Conservation (phyloP, 2,888 invertebrate species). For the Microctonus brassicae region DNA sequence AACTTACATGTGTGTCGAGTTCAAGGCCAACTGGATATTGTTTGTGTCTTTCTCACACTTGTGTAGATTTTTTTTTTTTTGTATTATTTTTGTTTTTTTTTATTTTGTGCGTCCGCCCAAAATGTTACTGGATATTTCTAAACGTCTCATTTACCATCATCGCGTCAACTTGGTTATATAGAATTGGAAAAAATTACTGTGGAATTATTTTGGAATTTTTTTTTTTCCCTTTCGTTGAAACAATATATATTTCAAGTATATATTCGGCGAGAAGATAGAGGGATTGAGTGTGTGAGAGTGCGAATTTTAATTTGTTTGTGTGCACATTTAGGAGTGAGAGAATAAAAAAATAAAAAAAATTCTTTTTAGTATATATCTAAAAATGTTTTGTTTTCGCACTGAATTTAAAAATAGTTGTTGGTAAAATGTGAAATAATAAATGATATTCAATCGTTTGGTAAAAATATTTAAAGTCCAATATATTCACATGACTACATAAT, state of each 20-base stretch:
- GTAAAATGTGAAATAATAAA: conserved; percentile 54
- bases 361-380: conserved; percentile 55
- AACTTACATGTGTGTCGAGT: conserved; percentile 38
- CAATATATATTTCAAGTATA: too few relatives aligned
- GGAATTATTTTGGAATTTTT: conserved; percentile 33
- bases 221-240: too few relatives aligned
- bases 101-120: conserved; percentile 6
- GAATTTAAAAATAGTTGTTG: conserved; percentile 62
- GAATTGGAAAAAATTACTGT: conserved; percentile 28
- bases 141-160: not conserved
- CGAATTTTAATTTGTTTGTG: not conserved
- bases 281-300: too few relatives aligned
- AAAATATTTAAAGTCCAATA: not conserved
- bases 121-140: not conserved
- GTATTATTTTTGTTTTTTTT: conserved; percentile 25
- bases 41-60: conserved; percentile 17
- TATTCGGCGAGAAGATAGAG: too few relatives aligned
- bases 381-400: conserved; percentile 60
- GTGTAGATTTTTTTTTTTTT: not conserved
- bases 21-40: conserved; percentile 48
- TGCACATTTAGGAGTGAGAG: not conserved
- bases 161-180: conserved; percentile 12
- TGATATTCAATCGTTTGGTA: not conserved
- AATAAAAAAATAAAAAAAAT: conserved; percentile 17
- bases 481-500: not conserved